Base-by-base conservation (phyloP, 1,140 invertebrate genomes). In the Saccostrea glomerata region DNA sequence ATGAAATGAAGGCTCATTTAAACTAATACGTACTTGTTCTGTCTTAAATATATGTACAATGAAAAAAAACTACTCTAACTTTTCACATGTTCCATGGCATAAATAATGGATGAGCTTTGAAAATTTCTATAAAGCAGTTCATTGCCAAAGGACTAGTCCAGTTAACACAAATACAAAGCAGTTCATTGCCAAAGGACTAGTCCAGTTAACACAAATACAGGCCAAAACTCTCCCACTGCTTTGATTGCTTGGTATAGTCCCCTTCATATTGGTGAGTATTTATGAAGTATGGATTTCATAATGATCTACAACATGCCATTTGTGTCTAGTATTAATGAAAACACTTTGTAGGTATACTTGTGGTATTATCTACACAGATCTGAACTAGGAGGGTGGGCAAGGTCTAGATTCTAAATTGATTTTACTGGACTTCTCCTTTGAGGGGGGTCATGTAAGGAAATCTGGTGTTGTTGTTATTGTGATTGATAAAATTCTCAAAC, bases 401-500 rank as follows among this genome's bases (percentile, higher is more conserved):
- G 23, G 23, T 77, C 36, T 25, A 30, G 70, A 11, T 66, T 25
- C 5, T 36, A 1, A 13, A 11, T 30, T 77, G 23, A 77, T 36
- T 77, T 36, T 77, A 77, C 25, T 77, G 70, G 30, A 77, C 70
- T 36, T 58, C 77, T 77, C 56, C 84, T 30, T 86, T 70, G 36
- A 40, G 36, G 47, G 54, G 36, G 23, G 55, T 40, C 58, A 82
- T 23, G 47, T 58, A 82, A 23, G 70, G 70, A 83, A 60, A 82
- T 58, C 56, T 55, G 4, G 77, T 87, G 54, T 55, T 87, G 70
- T 83, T 58, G 47, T 84, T 86, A 70, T 66, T 84, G 55, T 87
- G 89, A 82, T 86, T 87, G 17, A 89, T 58, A 58, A 85, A 87
- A 73, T 86, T 89, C 84, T 89, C 89, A 89, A 89, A 89, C 23